Percentiles rank a stretch among this genome's conserved stretches.
Evolutionary conservation across 2,113 vertebrate species (phyloP).

Genomic region (Phalacrocorax aristotelis): DNA sequence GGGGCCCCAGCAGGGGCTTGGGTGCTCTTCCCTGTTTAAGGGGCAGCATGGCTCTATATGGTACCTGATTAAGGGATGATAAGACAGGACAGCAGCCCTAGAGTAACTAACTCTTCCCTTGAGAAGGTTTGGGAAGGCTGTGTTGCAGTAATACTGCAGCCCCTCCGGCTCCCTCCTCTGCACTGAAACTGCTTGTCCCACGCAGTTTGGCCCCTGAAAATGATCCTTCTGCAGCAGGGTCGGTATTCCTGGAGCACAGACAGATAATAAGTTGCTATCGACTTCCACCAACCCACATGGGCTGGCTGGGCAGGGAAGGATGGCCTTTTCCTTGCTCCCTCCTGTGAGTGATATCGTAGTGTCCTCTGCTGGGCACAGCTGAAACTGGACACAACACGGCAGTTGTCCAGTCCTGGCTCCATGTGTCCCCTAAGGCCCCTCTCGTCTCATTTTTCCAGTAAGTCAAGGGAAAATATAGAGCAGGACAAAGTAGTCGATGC

Average conservation of each 20-base stretch:
- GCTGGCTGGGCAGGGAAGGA: not conserved
- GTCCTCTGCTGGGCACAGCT: conserved; percentile 27
- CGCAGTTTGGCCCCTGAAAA: not conserved
- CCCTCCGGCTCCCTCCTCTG: not conserved
- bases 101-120: not conserved
- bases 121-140: rapidly evolving
- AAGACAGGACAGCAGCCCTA: rapidly evolving
- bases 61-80: rapidly evolving
- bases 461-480: not conserved
- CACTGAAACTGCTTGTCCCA: not conserved
- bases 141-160: not conserved
- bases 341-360: not conserved
- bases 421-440: too few species aligned
- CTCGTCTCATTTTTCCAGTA: not conserved
- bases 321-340: not conserved
- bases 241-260: rapidly evolving
- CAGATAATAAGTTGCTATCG: rapidly evolving
- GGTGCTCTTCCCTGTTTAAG: not conserved
- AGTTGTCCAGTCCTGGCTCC: not conserved
- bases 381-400: rapidly evolving
- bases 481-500: not conserved
- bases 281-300: not conserved
- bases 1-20: not conserved
- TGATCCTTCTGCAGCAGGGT: not conserved
- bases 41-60: not conserved